Base-by-base conservation (phyloP, 2,113 vertebrate species). In the Boulengeromyrus knoepffleri region DNA sequence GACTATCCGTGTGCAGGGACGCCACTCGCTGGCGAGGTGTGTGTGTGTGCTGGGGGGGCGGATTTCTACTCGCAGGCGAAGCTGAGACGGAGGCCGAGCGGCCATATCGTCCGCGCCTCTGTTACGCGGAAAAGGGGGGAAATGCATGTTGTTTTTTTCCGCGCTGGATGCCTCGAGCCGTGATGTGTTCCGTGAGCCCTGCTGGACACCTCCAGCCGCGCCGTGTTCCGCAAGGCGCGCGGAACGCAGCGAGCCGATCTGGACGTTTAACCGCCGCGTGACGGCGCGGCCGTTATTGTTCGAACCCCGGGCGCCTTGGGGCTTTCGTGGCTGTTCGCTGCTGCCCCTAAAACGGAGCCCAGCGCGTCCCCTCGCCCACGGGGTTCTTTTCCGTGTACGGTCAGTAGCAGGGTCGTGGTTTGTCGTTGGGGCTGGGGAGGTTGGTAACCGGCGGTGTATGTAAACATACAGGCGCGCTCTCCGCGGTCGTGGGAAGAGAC, bases 381-480 rank as follows among this genome's bases (percentile, higher is more conserved):
- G 88, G 42, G 90, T 86, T 89, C 66, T 50, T 52, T 90, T 90
- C 92, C 91, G 88, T 92, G 46, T 56, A 19, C 19, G 39, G 42
- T 27, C 53, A 42, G 27, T 62, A 31, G 39, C 49, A 12, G 36
- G 87, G 88, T 6, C 46, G 27, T 46, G 46, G 15, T 52, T 89
- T 89, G 62, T 31, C 88, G 85, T 87, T 88, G 90, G 91, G 92
- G 66, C 31, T 15, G 45, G 9, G 47, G 39, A 46, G 80, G 47
- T 87, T 53, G 91, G 91, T 95, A 94, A 93, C 93, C 89, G 89
- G 24, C n/a, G 21, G 90, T 92, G 92, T 94, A 94, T 93, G 94
- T 92, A 94, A 93, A 91, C 92, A 91, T 90, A 92, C 24, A 50
- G 31, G 39, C 74, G 52, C 21, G 17, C 87, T 42, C 6, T 88